Evolutionary conservation across 2,113 vertebrate genomes (phyloP).

Genomic region (Nettapus auritus): DNA sequence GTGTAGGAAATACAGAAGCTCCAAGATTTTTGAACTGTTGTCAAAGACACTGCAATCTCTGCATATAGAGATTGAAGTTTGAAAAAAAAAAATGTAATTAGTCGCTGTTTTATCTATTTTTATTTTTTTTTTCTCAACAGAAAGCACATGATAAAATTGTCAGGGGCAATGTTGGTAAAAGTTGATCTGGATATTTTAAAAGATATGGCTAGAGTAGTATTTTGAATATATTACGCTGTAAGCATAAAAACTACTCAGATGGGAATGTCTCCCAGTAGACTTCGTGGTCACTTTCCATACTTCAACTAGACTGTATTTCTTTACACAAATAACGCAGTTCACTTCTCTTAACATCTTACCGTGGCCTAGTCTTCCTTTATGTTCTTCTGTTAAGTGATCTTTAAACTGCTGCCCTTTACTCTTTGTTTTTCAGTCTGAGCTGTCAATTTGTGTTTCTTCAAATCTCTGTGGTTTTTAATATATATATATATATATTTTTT

Average conservation of each 20-base stretch:
- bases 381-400: neutral
- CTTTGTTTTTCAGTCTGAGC: neutral
- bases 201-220: neutral
- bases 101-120: neutral
- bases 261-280: neutral
- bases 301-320: constrained; percentile 29
- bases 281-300: constrained; percentile 23
- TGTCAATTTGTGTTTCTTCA: neutral
- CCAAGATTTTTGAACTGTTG: neutral
- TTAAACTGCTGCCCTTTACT: neutral
- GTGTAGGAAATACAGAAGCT: neutral
- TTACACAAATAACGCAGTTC: neutral
- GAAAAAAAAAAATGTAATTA: neutral
- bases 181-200: neutral
- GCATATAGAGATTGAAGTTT: neutral
- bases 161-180: neutral
- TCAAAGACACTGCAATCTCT: neutral
- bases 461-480: neutral
- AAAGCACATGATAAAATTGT: neutral
- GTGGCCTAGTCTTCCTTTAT: neutral
- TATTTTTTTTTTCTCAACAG: neutral
- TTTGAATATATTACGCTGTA: neutral
- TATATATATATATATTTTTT: too few relatives aligned
- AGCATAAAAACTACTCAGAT: neutral
- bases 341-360: neutral